phyloP scores from a whole-genome alignment of 2,113 vertebrate genomes.

The Scophthalmus maximus region DNA sequence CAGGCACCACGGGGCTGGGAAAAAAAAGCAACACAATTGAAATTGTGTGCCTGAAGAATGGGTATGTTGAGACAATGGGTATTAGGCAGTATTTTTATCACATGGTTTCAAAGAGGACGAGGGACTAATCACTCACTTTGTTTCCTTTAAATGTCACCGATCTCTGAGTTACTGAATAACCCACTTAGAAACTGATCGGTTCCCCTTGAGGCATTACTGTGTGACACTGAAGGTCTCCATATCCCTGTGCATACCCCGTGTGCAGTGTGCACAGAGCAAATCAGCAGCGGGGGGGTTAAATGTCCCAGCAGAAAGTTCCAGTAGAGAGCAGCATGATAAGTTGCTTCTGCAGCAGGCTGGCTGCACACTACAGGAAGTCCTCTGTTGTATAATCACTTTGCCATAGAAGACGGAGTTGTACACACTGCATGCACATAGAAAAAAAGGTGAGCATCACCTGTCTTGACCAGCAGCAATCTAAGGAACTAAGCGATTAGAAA shows the following conservation, averaged over 20 bases:
- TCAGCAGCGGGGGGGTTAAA: neutral
- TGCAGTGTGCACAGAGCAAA: no score
- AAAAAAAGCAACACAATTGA: constrained; percentile 66
- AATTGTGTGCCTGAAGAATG: constrained; percentile 76
- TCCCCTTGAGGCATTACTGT: neutral
- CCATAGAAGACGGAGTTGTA: no score
- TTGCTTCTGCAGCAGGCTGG: neutral
- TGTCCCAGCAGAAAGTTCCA: no score
- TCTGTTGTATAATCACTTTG: no score
- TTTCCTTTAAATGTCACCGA: constrained; percentile 65
- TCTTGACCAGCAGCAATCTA: no score
- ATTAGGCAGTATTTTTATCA: constrained; percentile 66
- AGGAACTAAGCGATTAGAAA: no score
- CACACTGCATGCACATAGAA: no score
- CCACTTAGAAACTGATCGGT: neutral
- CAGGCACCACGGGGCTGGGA: constrained; percentile 14
- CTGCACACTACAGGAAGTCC: no score
- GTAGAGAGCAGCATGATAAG: no score
- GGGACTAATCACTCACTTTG: constrained; percentile 46
- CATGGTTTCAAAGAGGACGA: constrained; percentile 61
- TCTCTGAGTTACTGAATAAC: constrained; percentile 54
- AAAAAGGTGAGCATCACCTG: no score
- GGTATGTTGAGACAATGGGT: constrained; percentile 65
- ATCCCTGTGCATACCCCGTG: neutral
- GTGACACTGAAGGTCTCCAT: neutral